phyloP scores from a whole-genome alignment of 2,888 invertebrate genomes.

The Tubiluchus corallicola region DNA sequence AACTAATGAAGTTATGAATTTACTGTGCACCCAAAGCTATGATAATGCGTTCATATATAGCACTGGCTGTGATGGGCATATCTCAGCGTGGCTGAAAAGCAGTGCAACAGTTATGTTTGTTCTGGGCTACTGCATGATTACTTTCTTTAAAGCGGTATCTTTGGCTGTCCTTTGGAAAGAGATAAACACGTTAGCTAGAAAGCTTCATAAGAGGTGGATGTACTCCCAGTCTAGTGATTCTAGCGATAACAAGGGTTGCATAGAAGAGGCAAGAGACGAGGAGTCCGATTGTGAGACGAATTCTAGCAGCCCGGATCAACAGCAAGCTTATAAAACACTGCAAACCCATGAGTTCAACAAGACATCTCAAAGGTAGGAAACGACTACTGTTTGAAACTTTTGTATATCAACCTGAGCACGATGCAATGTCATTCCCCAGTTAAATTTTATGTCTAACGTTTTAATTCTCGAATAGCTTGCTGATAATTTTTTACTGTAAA shows the following conservation, averaged over 20 bases:
- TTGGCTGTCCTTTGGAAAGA: slow-evolving; percentile 66
- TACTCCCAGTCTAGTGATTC: neutral
- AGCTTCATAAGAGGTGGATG: neutral
- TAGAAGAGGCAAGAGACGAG: neutral
- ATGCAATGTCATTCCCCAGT: too few relatives aligned
- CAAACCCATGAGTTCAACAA: too few relatives aligned
- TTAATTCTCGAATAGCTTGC: too few relatives aligned
- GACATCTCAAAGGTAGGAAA: too few relatives aligned
- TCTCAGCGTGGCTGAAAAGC: slow-evolving; percentile 43
- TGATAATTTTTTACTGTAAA: too few relatives aligned
- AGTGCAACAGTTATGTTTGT: slow-evolving; percentile 57
- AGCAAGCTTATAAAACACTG: too few relatives aligned
- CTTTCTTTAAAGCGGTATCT: slow-evolving; percentile 72
- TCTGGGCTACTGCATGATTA: slow-evolving; percentile 66
- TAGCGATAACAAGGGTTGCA: slow-evolving; percentile 1
- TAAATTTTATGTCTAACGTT: too few relatives aligned
- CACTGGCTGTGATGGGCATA: neutral
- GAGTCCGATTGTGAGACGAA: neutral
- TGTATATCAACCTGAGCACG: too few relatives aligned
- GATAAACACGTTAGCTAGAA: slow-evolving; percentile 32
- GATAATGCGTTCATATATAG: slow-evolving; percentile 1
- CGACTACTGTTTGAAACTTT: too few relatives aligned
- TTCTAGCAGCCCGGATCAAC: too few relatives aligned
- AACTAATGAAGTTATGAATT: neutral
- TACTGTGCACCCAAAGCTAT: neutral